phyloP scores from a whole-genome alignment of 2,888 invertebrate species.

The Drosophila buzzatii region DNA sequence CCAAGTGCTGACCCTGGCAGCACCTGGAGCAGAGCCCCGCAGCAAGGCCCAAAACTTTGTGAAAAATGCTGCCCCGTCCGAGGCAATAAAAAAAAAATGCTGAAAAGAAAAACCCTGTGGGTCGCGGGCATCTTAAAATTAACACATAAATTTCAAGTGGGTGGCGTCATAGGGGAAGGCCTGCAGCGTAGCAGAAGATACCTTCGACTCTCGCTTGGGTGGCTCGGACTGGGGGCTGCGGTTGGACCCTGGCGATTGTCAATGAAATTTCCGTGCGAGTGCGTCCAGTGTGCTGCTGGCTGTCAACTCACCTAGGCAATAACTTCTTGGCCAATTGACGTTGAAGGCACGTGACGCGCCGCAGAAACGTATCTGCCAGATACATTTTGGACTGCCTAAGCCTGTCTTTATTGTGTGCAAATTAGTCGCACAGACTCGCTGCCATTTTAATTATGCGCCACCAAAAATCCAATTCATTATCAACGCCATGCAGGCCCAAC shows the following conservation, averaged over 20 bases:
- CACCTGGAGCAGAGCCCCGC: conserved; percentile 57
- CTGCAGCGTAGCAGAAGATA: conserved; percentile 60
- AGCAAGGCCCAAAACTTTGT: conserved; percentile 48
- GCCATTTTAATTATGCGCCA: conserved; percentile 70
- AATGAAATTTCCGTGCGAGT: conserved; percentile 83
- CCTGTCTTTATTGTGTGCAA: conserved; percentile 66
- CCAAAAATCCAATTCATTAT: conserved; percentile 65
- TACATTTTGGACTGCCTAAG: conserved; percentile 52
- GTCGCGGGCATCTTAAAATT: conserved; percentile 81
- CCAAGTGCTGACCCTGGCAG: conserved; percentile 69
- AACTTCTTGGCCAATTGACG: conserved; percentile 81
- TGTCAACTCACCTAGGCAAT: conserved; percentile 57
- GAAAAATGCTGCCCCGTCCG: conserved; percentile 59
- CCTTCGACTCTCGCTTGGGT: conserved; percentile 57
- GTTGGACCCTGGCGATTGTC: conserved; percentile 54
- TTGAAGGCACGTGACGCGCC: conserved; percentile 77
- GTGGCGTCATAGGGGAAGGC: conserved; percentile 36
- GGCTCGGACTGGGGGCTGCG: conserved; percentile 38
- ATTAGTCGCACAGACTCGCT: conserved; percentile 42
- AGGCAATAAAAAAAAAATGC: conserved; percentile 58
- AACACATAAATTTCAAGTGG: conserved; percentile 84
- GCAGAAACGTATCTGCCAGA: conserved; percentile 41
- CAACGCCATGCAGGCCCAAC: conserved; percentile 58
- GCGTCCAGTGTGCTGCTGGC: conserved; percentile 68
- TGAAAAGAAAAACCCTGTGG: conserved; percentile 52